Conservation (phyloP, 1,140 invertebrate species). For the Diachasma alloeum region DNA sequence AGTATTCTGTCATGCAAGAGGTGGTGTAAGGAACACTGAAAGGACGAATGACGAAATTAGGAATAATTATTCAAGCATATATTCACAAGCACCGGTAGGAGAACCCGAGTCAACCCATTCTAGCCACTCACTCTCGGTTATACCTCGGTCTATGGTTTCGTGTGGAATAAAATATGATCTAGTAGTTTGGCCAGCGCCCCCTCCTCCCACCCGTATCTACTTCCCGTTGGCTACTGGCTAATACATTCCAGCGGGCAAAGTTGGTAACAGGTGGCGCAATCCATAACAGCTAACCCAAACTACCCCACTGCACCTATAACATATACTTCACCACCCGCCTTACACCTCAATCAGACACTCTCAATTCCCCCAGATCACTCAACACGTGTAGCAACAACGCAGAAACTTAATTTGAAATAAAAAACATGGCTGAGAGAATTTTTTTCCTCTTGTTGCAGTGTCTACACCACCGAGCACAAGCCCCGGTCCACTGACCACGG, state of each 20-base stretch:
- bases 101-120: neutral
- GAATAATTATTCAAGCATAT: constrained; percentile 61
- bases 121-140: neutral
- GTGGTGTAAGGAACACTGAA: neutral
- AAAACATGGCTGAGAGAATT: neutral
- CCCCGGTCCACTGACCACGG: constrained; percentile 67
- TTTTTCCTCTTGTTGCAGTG: constrained; percentile 62
- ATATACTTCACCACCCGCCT: neutral
- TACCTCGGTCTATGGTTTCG: neutral
- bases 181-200: constrained; percentile 43
- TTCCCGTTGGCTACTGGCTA: constrained; percentile 47
- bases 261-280: constrained; percentile 64
- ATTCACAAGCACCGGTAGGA: constrained; percentile 43
- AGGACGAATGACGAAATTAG: constrained; percentile 53
- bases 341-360: neutral
- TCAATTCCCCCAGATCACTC: neutral
- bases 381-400: neutral
- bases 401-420: neutral
- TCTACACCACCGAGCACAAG: constrained; percentile 68
- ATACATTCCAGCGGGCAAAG: constrained; percentile 55
- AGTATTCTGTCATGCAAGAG: constrained; percentile 3
- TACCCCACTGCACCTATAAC: neutral
- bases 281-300: constrained; percentile 42
- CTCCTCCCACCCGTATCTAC: neutral
- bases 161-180: constrained; percentile 55